Evolutionary conservation across 2,797 vertebrate genomes (phyloP).

Genomic region (Tauraco hartlaubi): DNA sequence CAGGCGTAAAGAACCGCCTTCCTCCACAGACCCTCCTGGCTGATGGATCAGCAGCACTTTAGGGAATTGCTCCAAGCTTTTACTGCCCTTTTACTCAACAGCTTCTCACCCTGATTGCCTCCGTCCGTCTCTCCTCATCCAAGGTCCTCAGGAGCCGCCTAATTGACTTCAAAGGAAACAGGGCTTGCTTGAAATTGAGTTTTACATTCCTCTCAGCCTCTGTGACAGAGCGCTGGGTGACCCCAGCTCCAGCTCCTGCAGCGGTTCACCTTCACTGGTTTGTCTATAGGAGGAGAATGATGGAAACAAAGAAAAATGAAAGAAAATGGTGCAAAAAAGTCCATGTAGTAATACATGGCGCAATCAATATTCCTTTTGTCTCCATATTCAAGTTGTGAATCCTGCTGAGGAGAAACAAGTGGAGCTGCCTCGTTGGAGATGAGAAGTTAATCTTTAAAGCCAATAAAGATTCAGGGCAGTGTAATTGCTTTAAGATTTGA

Average conservation of each 20-base stretch:
- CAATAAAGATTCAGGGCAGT: background rate
- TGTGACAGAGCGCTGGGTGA: background rate
- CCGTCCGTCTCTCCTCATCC: background rate
- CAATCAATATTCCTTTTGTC: constrained; percentile 20
- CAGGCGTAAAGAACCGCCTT: background rate
- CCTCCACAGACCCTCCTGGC: background rate
- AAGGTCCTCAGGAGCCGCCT: background rate
- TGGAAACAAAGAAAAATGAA: background rate
- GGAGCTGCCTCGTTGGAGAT: background rate
- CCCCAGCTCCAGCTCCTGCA: background rate
- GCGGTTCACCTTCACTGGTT: background rate
- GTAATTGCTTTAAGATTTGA: background rate
- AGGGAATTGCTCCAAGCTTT: background rate
- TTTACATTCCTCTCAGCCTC: background rate
- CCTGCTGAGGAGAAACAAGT: constrained; percentile 1
- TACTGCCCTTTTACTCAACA: background rate
- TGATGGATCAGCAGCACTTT: background rate
- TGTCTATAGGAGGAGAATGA: background rate
- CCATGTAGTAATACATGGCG: accelerated
- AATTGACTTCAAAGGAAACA: constrained; percentile 43
- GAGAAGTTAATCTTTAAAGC: constrained; percentile 20
- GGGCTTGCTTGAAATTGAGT: background rate
- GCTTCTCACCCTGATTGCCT: background rate
- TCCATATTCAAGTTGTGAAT: background rate
- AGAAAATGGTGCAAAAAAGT: background rate